Base-by-base conservation (phyloP, 2,113 vertebrate species). In the Rhizomys pruinosus region DNA sequence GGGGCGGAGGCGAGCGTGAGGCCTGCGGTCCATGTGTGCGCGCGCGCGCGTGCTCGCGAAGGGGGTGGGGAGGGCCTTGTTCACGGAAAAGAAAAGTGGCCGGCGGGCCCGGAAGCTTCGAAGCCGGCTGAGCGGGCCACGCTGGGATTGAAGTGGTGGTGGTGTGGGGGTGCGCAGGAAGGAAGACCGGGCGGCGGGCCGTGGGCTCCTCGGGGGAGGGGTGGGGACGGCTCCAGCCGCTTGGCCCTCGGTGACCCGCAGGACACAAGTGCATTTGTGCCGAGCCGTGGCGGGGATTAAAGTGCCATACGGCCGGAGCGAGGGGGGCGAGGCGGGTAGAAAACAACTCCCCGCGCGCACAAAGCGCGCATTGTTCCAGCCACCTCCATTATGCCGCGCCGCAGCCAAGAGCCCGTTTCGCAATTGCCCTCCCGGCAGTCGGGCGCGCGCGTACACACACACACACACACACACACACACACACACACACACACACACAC, bases 291-390 rank as follows among this genome's bases (percentile, higher is more conserved):
- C 89, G 89, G 95, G 96, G 97, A 97, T 97, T 97, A 96, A 96
- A 97, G 96, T 97, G 91, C 94, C 97, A 96, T 97, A 97, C 96
- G 96, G 96, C 94, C 89, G 22, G 72, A 91, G 84, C 74, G 74
- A 93, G 95, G 95, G 96, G 96, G 95, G 85, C 86, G 61, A 97
- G 79, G 94, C 91, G 96, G 95, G 94, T 96, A 94, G 95, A 97
- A 97, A 97, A 96, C 97, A 97, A 96, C 97, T 96, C 88, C 85
- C 96, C 61, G 96, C 84, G 94, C 92, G 95, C 94, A 97, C 97
- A 97, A 97, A 97, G 97, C 97, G 96, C 89, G 91, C 95, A 97
- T 97, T 97, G 97, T 97, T 97, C 95, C 96, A 96, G 95, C 96
- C 87, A 94, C 95, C 97, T 97, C 97, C 97, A 97, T 97, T 96